A percentile compares a stretch with the other conserved stretches of the same genome.
Conservation (phyloP, 2,113 vertebrate species). For the Sceloporus tristichus region DNA sequence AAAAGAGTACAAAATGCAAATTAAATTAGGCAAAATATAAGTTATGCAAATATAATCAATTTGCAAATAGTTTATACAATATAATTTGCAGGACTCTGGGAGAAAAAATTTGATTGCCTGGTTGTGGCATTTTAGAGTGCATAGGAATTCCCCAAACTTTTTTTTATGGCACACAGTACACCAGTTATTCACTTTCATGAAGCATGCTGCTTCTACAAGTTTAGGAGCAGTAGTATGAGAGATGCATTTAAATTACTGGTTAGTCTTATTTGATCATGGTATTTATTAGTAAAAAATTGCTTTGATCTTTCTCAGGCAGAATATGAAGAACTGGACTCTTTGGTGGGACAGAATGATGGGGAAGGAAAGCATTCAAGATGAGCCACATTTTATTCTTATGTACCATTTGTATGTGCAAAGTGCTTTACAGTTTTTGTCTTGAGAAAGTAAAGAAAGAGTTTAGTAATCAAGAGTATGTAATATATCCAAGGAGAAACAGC, state of each 20-base stretch:
- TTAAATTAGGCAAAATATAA: not conserved
- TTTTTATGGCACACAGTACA: not conserved
- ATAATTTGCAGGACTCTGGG: not conserved
- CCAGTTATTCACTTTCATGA: not conserved
- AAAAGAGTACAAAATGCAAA: not conserved
- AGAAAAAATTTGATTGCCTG: not conserved
- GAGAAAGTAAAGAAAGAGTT: not conserved
- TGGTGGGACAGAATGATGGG: not conserved
- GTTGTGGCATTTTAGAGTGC: not conserved
- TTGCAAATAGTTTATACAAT: not conserved
- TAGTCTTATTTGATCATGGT: not conserved
- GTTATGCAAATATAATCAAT: not conserved
- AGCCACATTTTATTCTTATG: not conserved
- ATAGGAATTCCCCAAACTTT: not conserved
- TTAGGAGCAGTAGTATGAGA: not conserved
- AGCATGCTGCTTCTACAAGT: not conserved
- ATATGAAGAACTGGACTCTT: not conserved
- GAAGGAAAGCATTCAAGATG: not conserved
- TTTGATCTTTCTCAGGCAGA: not conserved
- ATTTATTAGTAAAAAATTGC: not conserved
- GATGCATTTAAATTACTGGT: not conserved
- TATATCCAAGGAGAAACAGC: too few relatives aligned
- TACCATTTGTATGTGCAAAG: not conserved
- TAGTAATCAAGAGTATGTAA: too few relatives aligned
- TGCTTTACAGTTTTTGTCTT: too few relatives aligned